Conservation (phyloP, 2,797 vertebrate species). For the Hippopotamyrus pictus region DNA sequence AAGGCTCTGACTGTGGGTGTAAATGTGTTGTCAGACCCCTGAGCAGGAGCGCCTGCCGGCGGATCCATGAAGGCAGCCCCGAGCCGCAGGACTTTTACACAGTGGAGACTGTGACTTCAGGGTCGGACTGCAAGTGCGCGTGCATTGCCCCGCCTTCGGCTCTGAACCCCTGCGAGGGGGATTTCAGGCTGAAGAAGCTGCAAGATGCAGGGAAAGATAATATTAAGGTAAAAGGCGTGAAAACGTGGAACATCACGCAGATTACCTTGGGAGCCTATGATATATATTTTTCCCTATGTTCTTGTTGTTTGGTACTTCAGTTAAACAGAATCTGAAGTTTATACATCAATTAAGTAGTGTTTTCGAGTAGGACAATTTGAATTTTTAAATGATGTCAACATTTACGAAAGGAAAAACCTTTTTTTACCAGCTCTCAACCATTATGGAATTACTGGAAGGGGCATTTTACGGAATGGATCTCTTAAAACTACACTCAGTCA, state of each 20-base stretch:
- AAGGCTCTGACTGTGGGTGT: conserved; percentile 82
- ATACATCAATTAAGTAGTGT: background rate
- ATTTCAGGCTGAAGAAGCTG: conserved; percentile 83
- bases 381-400: background rate
- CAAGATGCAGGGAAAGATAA: conserved; percentile 73
- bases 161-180: conserved; percentile 86
- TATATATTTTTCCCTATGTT: background rate
- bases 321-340: background rate
- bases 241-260: background rate
- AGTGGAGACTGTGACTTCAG: conserved; percentile 83
- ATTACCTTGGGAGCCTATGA: background rate
- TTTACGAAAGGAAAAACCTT: background rate
- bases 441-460: conserved; percentile 81
- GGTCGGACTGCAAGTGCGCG: conserved; percentile 80
- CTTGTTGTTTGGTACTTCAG: background rate
- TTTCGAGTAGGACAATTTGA: background rate
- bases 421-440: conserved; percentile 69
- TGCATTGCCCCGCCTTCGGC: conserved; percentile 85
- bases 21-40: conserved; percentile 84
- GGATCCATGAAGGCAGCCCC: conserved; percentile 54
- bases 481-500: conserved; percentile 83
- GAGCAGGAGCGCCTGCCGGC: conserved; percentile 73
- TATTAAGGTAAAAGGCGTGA: conserved; percentile 69
- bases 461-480: conserved; percentile 86
- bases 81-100: conserved; percentile 71